phyloP scores from a whole-genome alignment of 1,140 invertebrate species.

The Mamestra configurata region DNA sequence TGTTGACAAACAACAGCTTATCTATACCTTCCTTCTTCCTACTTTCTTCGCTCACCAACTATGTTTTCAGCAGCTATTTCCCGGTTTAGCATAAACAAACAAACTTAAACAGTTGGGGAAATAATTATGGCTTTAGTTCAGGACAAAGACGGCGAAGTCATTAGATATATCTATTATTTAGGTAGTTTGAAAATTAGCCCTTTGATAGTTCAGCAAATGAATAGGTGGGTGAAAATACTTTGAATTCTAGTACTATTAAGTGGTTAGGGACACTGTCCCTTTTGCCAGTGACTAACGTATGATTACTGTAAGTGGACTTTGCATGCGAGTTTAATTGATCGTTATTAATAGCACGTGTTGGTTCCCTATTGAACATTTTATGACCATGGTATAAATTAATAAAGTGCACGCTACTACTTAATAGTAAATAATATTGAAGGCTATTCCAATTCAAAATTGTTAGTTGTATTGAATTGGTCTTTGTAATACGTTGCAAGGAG shows the following conservation, averaged over 20 bases:
- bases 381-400: background rate
- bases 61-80: background rate
- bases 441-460: background rate
- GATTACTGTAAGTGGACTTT: background rate
- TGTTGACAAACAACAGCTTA: conserved; percentile 32
- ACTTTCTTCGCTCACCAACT: background rate
- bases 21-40: background rate
- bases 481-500: background rate
- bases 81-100: conserved; percentile 29
- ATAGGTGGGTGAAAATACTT: background rate
- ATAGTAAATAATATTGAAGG: background rate
- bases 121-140: conserved; percentile 27
- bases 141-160: background rate
- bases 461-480: background rate
- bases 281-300: too few relatives aligned
- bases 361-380: background rate
- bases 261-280: too few relatives aligned
- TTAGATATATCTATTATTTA: background rate
- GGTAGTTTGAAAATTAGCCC: background rate
- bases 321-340: background rate
- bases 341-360: background rate
- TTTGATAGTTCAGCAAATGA: background rate
- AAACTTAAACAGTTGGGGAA: conserved; percentile 29
- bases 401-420: background rate
- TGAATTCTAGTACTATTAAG: too few relatives aligned